These are phyloP conservation scores for Holothuria glaberrima DNA, from an alignment of 35 echinoderm and acorn worm genomes.

Conservation along the genomic window DNA sequence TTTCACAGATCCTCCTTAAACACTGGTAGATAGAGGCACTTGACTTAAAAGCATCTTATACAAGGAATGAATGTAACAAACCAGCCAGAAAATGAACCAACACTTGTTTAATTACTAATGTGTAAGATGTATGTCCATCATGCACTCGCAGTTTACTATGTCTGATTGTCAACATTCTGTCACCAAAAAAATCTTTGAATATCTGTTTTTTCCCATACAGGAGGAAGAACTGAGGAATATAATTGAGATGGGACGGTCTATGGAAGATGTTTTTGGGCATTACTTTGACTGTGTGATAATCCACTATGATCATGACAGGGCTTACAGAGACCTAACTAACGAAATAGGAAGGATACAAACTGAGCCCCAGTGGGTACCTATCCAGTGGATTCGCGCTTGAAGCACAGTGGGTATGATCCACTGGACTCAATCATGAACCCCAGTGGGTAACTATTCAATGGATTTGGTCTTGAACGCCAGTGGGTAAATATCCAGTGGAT, in stretches of 20 bases:
- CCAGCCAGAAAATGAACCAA: too few species aligned
- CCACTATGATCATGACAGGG: slow-evolving; percentile 91
- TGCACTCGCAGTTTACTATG: too few species aligned
- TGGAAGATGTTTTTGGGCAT: slow-evolving; percentile 95
- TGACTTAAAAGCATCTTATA: too few species aligned
- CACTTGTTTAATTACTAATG: too few species aligned
- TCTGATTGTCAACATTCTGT: too few species aligned
- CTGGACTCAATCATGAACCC: slow-evolving; percentile 55
- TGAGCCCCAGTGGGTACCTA: slow-evolving; percentile 91
- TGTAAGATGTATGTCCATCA: too few species aligned
- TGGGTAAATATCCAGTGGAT: too few species aligned
- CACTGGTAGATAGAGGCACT: too few species aligned
- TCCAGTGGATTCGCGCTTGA: slow-evolving; percentile 61
- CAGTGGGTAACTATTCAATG: not conserved
- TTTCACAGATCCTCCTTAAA: too few species aligned
- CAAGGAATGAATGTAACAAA: too few species aligned
- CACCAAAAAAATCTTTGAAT: too few species aligned
- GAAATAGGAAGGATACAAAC: slow-evolving; percentile 91
- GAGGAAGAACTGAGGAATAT: slow-evolving; percentile 95
- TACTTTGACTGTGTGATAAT: slow-evolving; percentile 98
- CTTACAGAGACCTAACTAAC: slow-evolving; percentile 71
- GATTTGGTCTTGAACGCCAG: not conserved
- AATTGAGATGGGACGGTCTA: slow-evolving; percentile 88
- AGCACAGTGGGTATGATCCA: not conserved
- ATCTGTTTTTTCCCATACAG: slow-evolving; percentile 37